Percentiles rank a stretch among this genome's conserved stretches.
These are phyloP conservation scores for Mechanitis messenoides DNA, from an alignment of 2,888 invertebrate genomes.

Conservation along the genomic window DNA sequence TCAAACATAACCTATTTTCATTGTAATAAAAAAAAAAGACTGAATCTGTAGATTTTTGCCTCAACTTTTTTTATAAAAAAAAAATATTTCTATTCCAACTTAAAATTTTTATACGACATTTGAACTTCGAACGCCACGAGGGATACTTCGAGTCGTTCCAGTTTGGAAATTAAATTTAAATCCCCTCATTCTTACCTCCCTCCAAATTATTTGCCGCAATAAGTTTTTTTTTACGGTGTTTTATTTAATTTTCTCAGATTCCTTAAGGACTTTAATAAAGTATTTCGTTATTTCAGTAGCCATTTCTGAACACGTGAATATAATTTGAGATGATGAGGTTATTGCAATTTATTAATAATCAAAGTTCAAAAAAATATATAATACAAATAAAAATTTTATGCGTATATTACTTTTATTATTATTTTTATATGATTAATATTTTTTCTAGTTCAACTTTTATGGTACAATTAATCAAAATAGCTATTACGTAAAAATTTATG, in stretches of 20 bases:
- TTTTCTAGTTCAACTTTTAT: too few relatives aligned
- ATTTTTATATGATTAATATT: too few relatives aligned
- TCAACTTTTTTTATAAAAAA: background rate
- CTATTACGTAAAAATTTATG: too few relatives aligned
- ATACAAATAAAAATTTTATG: too few relatives aligned
- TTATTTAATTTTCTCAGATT: constrained; percentile 57
- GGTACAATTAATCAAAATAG: too few relatives aligned
- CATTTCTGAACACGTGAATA: constrained; percentile 4
- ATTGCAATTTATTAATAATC: too few relatives aligned
- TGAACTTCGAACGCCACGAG: constrained; percentile 62
- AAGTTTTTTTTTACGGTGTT: constrained; percentile 45
- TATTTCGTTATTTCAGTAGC: background rate
- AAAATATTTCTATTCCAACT: constrained; percentile 41
- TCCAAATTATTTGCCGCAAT: constrained; percentile 62
- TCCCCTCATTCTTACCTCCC: constrained; percentile 72
- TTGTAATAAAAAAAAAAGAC: too few relatives aligned
- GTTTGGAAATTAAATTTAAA: constrained; percentile 75
- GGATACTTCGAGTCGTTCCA: constrained; percentile 68
- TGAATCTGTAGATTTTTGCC: too few relatives aligned
- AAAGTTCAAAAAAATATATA: too few relatives aligned
- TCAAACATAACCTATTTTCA: background rate
- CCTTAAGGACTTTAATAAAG: constrained; percentile 23
- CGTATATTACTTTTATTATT: too few relatives aligned
- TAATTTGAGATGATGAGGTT: background rate
- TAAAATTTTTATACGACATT: constrained; percentile 50